Percentiles rank a stretch among this genome's conserved stretches.
phyloP scores from a whole-genome alignment of 1,140 invertebrate species.

The Melitaea cinxia region DNA sequence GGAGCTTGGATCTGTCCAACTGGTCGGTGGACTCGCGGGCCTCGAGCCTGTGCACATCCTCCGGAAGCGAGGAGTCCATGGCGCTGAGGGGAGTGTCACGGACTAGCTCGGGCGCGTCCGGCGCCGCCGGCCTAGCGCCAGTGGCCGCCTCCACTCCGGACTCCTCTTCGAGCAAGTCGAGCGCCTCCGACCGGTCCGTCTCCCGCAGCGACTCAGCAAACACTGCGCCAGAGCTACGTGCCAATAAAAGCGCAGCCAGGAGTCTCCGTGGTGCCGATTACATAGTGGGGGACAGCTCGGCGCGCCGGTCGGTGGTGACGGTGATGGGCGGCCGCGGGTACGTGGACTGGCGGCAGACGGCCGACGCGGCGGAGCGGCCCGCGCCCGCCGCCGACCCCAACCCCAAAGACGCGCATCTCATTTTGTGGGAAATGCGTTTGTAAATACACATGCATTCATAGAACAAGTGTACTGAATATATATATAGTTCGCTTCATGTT shows the following conservation, averaged over 20 bases:
- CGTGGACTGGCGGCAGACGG: constrained; percentile 89
- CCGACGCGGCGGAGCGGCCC: constrained; percentile 81
- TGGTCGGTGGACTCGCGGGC: constrained; percentile 94
- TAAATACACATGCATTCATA: constrained; percentile 58
- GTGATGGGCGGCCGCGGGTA: constrained; percentile 94
- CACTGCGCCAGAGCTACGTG: constrained; percentile 39
- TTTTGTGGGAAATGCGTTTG: constrained; percentile 95
- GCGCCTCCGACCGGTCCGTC: constrained; percentile 66
- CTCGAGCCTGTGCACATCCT: constrained; percentile 90
- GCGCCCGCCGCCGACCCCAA: constrained; percentile 72
- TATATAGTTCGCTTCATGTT: no score
- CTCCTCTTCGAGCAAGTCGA: constrained; percentile 60
- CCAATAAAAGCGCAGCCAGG: constrained; percentile 55
- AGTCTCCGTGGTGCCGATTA: constrained; percentile 72
- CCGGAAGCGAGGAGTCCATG: constrained; percentile 91
- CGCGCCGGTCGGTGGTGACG: constrained; percentile 90
- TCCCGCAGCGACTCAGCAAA: constrained; percentile 68
- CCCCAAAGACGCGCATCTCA: constrained; percentile 89
- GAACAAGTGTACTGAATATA: no score
- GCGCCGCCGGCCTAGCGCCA: constrained; percentile 74
- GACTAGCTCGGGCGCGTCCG: constrained; percentile 87
- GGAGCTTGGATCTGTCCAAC: constrained; percentile 92
- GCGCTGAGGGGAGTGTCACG: constrained; percentile 86
- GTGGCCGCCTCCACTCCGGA: constrained; percentile 64
- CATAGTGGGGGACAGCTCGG: constrained; percentile 77